Base-by-base conservation (phyloP, 2,113 vertebrate genomes). In the Enhydra lutris region DNA sequence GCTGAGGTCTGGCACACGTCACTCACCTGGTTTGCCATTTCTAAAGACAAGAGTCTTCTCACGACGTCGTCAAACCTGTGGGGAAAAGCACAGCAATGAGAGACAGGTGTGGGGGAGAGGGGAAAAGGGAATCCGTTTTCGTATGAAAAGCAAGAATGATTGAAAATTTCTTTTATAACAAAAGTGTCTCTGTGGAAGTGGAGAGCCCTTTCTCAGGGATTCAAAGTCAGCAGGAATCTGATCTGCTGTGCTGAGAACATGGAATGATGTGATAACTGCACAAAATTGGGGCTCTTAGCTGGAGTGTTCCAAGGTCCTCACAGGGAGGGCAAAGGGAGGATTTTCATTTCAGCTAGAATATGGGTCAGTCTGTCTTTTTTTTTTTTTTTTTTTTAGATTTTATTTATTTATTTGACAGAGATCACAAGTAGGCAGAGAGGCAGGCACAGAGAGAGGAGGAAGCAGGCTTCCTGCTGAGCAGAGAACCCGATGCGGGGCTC, bases 21-120 rank as follows among this genome's bases (percentile, higher is more conserved):
- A 76, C 99, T 99, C 97, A 99, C 99, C 98, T 99, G 99, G 96
- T 91, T 99, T 18, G 99, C 99, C 98, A 99, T 99, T 98, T 99
- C 99, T 99, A 99, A 94, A 3, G 99, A 99, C 91, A 99, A 95
- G n/a, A 99, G 93, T 88, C 99, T 99, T 98, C 97, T 99, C 92
- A 99, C 99, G 5, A 99, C 59, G 94, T 99, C 99, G 23, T 99
- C 99, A 55, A 99, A 98, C 12, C 99, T 99, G 97, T 93, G 97
- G 95, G 96, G 52, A 83, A 98, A 94, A 93, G 7, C 29, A 83
- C 0, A 97, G 71, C 39, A 80, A 74, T 78, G 61, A 97, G 63
- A 89, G 57, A 76, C 6, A 31, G 79, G n/a, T 20, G 10, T 42
- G 24, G 36, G 34, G 29, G 36, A 15, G 45, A 7, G 5, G 14